A percentile compares a stretch with the other conserved stretches of the same genome.
Evolutionary conservation across 2,113 vertebrate genomes (phyloP).

Genomic region (Columba janthina): DNA sequence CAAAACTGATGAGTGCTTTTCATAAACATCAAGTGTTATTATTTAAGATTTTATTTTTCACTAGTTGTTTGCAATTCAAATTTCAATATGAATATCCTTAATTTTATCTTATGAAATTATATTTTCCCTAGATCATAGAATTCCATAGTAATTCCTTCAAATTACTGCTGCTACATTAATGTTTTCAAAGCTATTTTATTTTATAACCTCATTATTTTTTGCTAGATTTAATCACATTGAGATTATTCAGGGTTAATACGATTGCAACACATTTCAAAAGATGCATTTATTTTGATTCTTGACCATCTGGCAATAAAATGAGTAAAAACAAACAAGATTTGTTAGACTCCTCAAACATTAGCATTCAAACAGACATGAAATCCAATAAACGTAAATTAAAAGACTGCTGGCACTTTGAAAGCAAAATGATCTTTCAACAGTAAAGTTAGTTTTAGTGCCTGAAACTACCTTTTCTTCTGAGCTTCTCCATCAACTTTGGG

Average conservation of each 20-base stretch:
- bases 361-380: slow-evolving; percentile 16
- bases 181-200: not conserved
- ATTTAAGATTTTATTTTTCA: not conserved
- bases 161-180: not conserved
- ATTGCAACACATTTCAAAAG: not conserved
- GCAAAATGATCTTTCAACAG: not conserved
- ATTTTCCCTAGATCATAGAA: not conserved
- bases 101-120: not conserved
- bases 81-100: not conserved
- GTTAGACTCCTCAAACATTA: not conserved
- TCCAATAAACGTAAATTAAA: not conserved
- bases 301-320: slow-evolving; percentile 1
- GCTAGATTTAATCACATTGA: not conserved
- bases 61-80: not conserved
- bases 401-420: not conserved
- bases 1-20: not conserved
- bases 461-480: not conserved
- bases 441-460: not conserved
- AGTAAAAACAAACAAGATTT: not conserved
- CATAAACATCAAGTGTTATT: not conserved
- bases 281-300: not conserved
- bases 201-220: not conserved
- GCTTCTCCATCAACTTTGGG: not conserved
- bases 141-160: no score
- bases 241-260: not conserved